Conservation (phyloP, 2,113 vertebrate genomes). For the Sigmodon hispidus region DNA sequence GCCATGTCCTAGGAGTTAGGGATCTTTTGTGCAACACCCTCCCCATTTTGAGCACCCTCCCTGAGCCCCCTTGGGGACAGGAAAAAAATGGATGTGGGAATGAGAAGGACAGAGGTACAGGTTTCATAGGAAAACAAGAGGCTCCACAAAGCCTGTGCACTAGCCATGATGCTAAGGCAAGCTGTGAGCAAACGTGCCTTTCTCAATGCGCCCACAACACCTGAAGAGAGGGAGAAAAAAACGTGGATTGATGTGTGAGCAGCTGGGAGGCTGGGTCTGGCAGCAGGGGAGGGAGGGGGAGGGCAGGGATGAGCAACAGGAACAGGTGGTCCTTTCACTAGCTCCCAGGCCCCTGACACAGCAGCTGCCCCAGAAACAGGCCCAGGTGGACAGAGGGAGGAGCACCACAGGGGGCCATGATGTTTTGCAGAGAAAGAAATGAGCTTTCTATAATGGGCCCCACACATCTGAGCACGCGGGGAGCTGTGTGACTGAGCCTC, state of each 20-base stretch:
- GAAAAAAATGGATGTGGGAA: fast-evolving
- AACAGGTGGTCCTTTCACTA: constrained; percentile 74
- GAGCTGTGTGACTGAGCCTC: constrained; percentile 61
- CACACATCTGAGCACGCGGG: constrained; percentile 39
- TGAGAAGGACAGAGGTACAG: background rate
- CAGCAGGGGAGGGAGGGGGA: background rate
- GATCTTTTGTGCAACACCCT: background rate
- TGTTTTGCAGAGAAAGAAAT: constrained; percentile 69
- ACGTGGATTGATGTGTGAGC: constrained; percentile 60
- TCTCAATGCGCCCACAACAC: background rate
- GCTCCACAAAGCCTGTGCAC: background rate
- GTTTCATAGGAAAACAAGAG: background rate
- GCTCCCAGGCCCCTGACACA: constrained; percentile 47
- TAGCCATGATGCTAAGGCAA: background rate
- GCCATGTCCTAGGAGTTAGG: background rate
- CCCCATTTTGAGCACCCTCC: background rate
- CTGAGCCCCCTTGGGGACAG: fast-evolving
- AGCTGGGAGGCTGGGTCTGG: constrained; percentile 8
- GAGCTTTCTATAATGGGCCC: constrained; percentile 41
- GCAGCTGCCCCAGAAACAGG: constrained; percentile 79
- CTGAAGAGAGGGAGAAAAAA: constrained; percentile 13
- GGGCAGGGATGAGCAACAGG: background rate
- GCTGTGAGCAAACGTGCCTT: constrained; percentile 30
- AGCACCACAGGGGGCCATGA: constrained; percentile 5
- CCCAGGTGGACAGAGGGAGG: constrained; percentile 46